These are phyloP conservation scores for Magallana gigas DNA, from an alignment of 1,140 invertebrate species.

Conservation along the genomic window DNA sequence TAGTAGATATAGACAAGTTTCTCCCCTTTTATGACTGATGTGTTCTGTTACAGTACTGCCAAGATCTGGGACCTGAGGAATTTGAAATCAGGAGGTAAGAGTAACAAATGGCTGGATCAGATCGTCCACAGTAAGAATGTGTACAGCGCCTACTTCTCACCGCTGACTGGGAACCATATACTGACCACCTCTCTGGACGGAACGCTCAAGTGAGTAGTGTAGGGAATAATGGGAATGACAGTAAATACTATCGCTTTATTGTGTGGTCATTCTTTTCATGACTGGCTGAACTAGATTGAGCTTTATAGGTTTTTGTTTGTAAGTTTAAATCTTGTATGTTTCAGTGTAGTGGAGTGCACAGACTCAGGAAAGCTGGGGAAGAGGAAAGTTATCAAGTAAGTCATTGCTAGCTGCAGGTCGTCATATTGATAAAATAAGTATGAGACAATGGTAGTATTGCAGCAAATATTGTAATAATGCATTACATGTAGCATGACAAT, in stretches of 20 bases:
- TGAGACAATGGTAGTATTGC: too few relatives aligned
- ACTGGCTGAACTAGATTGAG: too few relatives aligned
- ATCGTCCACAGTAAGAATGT: conserved; percentile 57
- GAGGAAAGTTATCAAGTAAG: conserved; percentile 11
- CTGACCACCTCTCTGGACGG: conserved; percentile 66
- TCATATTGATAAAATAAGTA: too few relatives aligned
- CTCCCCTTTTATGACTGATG: too few relatives aligned
- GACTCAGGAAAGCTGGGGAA: not conserved
- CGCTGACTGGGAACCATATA: conserved; percentile 69
- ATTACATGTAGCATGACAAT: too few relatives aligned
- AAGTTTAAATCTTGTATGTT: not conserved
- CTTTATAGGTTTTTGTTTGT: not conserved
- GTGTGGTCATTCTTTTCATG: too few relatives aligned
- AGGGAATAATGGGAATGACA: too few relatives aligned
- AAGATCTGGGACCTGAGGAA: conserved; percentile 69
- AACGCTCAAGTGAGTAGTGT: conserved; percentile 65
- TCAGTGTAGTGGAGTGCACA: not conserved
- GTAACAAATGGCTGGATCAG: conserved; percentile 55
- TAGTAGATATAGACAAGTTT: too few relatives aligned
- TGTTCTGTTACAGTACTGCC: not conserved
- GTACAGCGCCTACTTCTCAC: conserved; percentile 72
- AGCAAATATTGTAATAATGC: too few relatives aligned
- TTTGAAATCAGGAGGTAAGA: conserved; percentile 57
- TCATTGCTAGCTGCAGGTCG: not conserved
- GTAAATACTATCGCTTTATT: too few relatives aligned